A percentile compares a stretch with the other conserved stretches of the same genome.
phyloP scores from a whole-genome alignment of 2,113 vertebrate species.

The Crocuta crocuta region DNA sequence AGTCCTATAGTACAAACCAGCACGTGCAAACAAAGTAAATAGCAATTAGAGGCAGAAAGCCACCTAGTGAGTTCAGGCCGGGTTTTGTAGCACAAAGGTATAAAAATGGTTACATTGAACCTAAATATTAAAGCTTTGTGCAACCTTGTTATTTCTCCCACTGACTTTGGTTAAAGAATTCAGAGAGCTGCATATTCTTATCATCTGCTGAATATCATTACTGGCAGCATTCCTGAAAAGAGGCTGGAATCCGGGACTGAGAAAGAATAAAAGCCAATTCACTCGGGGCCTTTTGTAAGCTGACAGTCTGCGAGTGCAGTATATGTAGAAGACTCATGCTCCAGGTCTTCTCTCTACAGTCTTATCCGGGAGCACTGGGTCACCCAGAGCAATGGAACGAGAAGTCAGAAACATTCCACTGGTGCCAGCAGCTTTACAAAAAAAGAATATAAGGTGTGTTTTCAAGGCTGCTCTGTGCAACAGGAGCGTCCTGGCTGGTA shows the following conservation, averaged over 20 bases:
- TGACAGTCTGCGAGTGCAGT: neutral
- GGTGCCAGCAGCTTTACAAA: neutral
- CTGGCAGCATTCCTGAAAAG: neutral
- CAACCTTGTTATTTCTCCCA: neutral
- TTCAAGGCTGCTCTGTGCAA: neutral
- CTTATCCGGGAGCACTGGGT: neutral
- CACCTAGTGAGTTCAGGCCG: neutral
- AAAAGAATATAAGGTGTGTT: neutral
- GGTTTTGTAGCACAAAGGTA: neutral
- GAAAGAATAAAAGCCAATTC: neutral
- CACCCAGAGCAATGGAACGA: neutral
- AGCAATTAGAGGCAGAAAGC: neutral
- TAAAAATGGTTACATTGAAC: neutral
- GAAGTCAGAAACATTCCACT: neutral
- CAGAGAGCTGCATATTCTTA: neutral
- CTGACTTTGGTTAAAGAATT: neutral
- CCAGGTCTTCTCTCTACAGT: neutral
- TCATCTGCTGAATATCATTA: neutral
- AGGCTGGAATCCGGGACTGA: neutral
- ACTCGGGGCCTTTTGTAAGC: neutral
- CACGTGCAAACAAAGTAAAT: neutral
- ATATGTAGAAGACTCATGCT: fast-evolving
- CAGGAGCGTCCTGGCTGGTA: neutral
- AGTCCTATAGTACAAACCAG: neutral
- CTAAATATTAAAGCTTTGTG: neutral